Evolutionary conservation across 2,888 invertebrate species (phyloP), one percentile per base, ranked within the genome.

Genomic region (Amblyjoppa proteus): DNA sequence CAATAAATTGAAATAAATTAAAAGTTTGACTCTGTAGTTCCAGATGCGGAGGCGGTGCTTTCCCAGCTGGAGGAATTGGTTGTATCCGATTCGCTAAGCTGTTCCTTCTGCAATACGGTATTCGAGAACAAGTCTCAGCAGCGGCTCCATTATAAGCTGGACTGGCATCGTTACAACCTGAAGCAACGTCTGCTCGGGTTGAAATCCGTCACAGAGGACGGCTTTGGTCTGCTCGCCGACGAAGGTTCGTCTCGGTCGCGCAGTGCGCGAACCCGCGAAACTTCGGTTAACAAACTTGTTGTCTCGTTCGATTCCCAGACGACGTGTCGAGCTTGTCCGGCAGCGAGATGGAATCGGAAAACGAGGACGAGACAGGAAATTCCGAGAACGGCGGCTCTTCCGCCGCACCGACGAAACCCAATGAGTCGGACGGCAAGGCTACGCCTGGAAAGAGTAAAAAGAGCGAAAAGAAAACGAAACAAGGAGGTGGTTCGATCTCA

Each of bases 121-220:
- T 97, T 97, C 90, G 94, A 95, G 41, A 94, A 96, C 71, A 92
- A 96, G 69, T 94, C 94, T 0, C 95, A 96, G 82, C 97, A 97
- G 93, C 96, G 96, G 20, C 95, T 96, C 6, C 98, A 98, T 92
- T 98, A 97, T 91, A 97, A 97, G 91, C 94, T 97, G 53, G 98
- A 98, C 92, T 98, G 97, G 97, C 98, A 98, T 92, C 95, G 97
- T 3, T 97, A 97, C 91, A 98, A 98, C 94, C 94, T 98, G 56
- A 97, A 97, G 90, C 95, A 96, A 87, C 96, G 96, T 87, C 92
- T 97, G 13, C 95, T 95, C 88, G 96, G 96, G 9, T 94, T 94
- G 75, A 92, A 94, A 68, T 92, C 95, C 2, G 93, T 97, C 31
- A 94, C 94, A 9, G 96, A 96, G 90, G 95, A 95, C 68, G 94